phyloP scores from a whole-genome alignment of 2,113 vertebrate species.

The Calonectris borealis region DNA sequence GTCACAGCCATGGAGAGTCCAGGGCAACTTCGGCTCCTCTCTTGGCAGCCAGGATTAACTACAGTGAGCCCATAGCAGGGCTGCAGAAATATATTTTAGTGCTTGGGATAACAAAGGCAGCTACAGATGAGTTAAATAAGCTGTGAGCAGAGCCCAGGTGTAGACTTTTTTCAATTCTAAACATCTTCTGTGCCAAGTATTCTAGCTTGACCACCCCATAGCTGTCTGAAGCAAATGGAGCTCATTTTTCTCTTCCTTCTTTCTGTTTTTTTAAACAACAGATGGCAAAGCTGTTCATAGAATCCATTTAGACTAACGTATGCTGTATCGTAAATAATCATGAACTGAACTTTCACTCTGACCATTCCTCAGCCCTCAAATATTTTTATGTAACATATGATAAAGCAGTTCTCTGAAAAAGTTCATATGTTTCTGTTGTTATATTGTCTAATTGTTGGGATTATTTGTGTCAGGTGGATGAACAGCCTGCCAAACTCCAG shows the following conservation, averaged over 20 bases:
- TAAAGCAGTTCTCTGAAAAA: conserved; percentile 26
- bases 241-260: conserved; percentile 45
- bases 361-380: not conserved
- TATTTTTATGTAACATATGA: conserved; percentile 28
- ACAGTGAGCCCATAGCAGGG: not conserved
- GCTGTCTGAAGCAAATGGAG: conserved; percentile 43
- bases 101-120: not conserved
- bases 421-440: not conserved
- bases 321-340: conserved; percentile 38
- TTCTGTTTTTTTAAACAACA: conserved; percentile 14
- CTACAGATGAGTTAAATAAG: not conserved
- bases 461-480: conserved; percentile 45
- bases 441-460: not conserved
- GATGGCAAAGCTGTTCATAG: conserved; percentile 28
- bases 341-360: not conserved
- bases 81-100: not conserved
- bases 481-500: not conserved
- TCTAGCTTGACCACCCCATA: conserved; percentile 45
- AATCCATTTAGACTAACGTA: conserved; percentile 8
- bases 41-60: not conserved
- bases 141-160: conserved; percentile 19
- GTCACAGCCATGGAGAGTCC: rapidly evolving
- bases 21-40: not conserved
- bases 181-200: conserved; percentile 32
- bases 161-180: conserved; percentile 34